Evolutionary conservation across 2,797 vertebrate species (phyloP), one percentile per base, ranked within the genome.

Genomic region (Gallinago stenura): DNA sequence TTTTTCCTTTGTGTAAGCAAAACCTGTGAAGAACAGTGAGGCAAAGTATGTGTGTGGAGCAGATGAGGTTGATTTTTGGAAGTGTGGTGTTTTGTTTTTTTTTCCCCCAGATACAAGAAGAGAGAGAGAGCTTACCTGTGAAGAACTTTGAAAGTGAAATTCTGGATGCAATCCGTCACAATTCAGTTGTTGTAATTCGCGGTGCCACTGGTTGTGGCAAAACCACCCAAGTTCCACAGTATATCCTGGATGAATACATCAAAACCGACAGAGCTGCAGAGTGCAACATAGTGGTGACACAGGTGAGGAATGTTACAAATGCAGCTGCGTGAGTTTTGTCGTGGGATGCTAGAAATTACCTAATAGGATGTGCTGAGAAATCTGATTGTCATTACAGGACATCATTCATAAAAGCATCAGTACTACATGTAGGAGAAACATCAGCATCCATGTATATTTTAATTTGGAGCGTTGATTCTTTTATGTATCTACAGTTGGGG

Each of bases 221-320:
- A 97, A 99, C 99, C 95, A 99, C 99, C 0, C 99, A 99, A 91
- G 99, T 99, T 31, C 99, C 99, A 12, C 99, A 99, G 97, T 99
- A 98, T 90, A 99, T 99, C 97, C 97, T 99, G 90, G 99, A 99
- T 97, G 98, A 99, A 78, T 99, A 95, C 89, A 98, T 99, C 90
- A 97, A 96, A 56, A 97, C 84, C 22, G 95, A 97, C 79, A 97
- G 90, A 43, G 99, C 98, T 3, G 98, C 99, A 0, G 98, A 99
- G 85, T 99, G 99, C 95, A 99, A 99, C 97, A 99, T 99, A 16
- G 98, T 99, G 19, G 99, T 99, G 85, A 99, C 99, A 33, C 99
- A 99, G 99, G 99, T 99, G 97, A 98, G 95, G 82, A 64, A 11
- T 4, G 15, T 50, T 65, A 17, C 15, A 17, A 11, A 7, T 11